A percentile compares a stretch with the other conserved stretches of the same genome.
These are phyloP conservation scores for Camelus dromedarius DNA, from an alignment of 2,113 vertebrate genomes.

Conservation along the genomic window DNA sequence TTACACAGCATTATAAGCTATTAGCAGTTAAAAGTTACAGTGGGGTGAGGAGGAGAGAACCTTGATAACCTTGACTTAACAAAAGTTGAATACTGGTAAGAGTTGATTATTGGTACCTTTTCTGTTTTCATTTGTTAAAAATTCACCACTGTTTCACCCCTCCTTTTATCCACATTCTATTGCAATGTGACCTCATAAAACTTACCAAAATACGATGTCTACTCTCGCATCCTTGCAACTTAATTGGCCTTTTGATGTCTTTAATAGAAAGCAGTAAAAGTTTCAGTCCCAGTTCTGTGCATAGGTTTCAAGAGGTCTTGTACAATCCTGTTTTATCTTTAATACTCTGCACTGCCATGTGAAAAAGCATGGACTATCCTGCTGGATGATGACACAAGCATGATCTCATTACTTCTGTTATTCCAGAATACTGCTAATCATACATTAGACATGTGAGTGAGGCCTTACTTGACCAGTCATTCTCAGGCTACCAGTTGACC, in stretches of 20 bases:
- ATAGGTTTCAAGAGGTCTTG: background rate
- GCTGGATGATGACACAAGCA: background rate
- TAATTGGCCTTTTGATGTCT: background rate
- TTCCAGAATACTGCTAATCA: background rate
- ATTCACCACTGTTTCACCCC: background rate
- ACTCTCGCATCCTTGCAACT: background rate
- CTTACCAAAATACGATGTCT: background rate
- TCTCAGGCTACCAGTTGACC: background rate
- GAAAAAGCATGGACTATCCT: background rate
- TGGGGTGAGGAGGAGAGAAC: background rate
- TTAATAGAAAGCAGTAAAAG: background rate
- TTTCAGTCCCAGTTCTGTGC: background rate
- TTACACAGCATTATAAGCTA: background rate
- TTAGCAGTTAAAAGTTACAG: background rate
- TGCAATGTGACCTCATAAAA: background rate
- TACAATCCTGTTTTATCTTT: background rate
- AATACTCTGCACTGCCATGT: background rate
- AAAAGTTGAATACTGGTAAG: background rate
- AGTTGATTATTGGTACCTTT: background rate
- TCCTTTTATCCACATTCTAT: background rate
- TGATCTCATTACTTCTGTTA: background rate
- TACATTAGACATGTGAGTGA: background rate
- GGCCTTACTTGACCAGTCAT: background rate
- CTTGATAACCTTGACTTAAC: background rate
- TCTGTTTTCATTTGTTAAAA: background rate